Evolutionary conservation across 2,888 invertebrate genomes (phyloP), one percentile per base, ranked within the genome.

Genomic region (Ommatoiulus sabulosus): DNA sequence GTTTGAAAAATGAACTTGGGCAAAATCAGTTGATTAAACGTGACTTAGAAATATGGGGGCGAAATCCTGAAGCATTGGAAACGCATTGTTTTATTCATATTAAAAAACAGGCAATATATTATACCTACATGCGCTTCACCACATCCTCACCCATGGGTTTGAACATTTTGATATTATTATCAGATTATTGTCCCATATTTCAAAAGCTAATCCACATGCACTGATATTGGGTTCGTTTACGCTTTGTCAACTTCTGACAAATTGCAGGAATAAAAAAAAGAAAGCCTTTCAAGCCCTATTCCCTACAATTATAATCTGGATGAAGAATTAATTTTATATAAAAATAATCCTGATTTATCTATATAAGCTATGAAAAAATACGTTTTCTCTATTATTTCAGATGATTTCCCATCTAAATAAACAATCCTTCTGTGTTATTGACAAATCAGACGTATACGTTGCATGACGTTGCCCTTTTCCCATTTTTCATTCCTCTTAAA

Each of bases 161-260:
- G 63, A 63, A 63, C 63, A 20, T 63, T 63, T 63, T 63, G 63
- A 63, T 20, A 63, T 63, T 63, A 63, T 63, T 63, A 63, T 63
- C 63, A 63, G 63, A 63, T 63, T 63, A 63, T 20, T 63, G 63
- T 63, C 7, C 63, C 63, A 63, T 63, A 63, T 63, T 63, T 63
- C 63, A 63, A 63, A 63, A 63, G 63, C 63, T 63, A 63, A 63
- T 63, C 63, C 63, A 63, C 63, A 20, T 8, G 63, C 20, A 63
- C 63, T 63, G 63, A 63, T 63, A 63, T 63, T 63, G 63, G 63
- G 63, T 63, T 63, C 63, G 63, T 63, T 63, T 63, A 63, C 63
- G 63, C 63, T 63, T 20, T 63, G 63, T 63, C 63, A 63, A 63
- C 63, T 63, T 20, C 63, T 63, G 63, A 63, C 63, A 63, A 63